A percentile compares a stretch with the other conserved stretches of the same genome.
Conservation (phyloP, 2,888 invertebrate species). For the Mesoligia furuncula region DNA sequence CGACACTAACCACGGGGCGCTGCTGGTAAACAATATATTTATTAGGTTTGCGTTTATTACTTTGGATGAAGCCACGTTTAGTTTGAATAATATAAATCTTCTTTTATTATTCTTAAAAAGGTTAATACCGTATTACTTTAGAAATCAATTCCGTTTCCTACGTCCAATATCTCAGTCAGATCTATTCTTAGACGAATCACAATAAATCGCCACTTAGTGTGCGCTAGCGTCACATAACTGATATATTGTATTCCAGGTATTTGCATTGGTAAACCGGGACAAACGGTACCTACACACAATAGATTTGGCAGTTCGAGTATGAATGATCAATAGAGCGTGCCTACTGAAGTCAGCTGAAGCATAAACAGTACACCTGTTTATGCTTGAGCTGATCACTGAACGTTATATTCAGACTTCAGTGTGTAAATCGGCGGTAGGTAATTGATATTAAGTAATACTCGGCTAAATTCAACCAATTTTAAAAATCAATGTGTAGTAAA, state of each 20-base stretch:
- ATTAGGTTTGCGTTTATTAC: no score
- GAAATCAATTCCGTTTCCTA: conserved; percentile 1
- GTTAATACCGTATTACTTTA: background rate
- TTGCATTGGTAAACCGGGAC: conserved; percentile 62
- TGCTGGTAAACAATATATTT: no score
- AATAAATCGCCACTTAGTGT: conserved; percentile 58
- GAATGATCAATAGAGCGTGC: conserved; percentile 33
- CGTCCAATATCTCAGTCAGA: conserved; percentile 34
- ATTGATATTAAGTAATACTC: background rate
- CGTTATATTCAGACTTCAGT: background rate
- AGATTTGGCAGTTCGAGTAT: conserved; percentile 33
- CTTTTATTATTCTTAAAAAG: background rate
- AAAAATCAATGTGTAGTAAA: background rate
- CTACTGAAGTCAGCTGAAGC: background rate
- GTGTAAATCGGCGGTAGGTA: background rate
- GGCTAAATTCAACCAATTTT: background rate
- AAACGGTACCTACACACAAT: conserved; percentile 50
- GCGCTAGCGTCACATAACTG: conserved; percentile 63
- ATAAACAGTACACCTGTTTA: conserved; percentile 9
- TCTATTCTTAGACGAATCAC: conserved; percentile 48
- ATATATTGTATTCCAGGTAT: conserved; percentile 59
- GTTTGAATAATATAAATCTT: background rate
- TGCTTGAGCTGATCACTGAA: conserved; percentile 4
- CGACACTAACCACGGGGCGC: no score
- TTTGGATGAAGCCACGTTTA: background rate